Base-by-base conservation (phyloP, 1,140 invertebrate species). In the Mesaphorura yosii region DNA sequence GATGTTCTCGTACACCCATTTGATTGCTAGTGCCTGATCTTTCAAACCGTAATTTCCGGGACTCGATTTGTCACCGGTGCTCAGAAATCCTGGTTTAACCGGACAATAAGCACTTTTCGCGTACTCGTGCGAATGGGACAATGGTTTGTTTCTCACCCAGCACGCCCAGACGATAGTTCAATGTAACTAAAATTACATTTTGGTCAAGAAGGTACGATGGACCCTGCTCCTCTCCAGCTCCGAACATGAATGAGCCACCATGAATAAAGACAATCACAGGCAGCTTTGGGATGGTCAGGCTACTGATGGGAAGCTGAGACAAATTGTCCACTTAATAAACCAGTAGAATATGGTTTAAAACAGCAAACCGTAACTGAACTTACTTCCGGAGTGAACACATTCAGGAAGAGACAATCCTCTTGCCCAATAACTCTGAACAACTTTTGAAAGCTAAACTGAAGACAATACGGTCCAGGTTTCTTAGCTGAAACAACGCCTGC, bases 81-180 rank as follows among this genome's bases (percentile, higher is more conserved):
- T 38, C 45, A 53, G 29, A 28, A 53, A 53, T 7, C 52, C 52
- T 46, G 23, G 22, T 42, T 7, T 26, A 23, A 46, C 29, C 7
- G 22, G 22, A 37, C n/a, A 12, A n/a, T 37, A n/a, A 12, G n/a
- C 34, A 5, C 10, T 41, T 41, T n/a, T 17, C 17, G n/a, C 6
- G 40, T 6, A 12, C 7, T 7, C 22, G 22, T 41, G 17, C 17
- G 22, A 7, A 12, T 22, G 7, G 10, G 19, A 22, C 6, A 46
- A 46, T 46, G n/a, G 25, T 42, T 42, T 42, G 25, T 14, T 29
- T 5, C 19, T 47, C 48, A 58, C 56, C 56, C 15, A 81, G 64
- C 1, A 75, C 72, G 59, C 78, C 78, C 10, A 82, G 64, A 31
- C 80, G 71, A 63, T 81, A 81, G 57, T 80, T 81, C 6, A 81